Evolutionary conservation across 30 jellyfish, hydroid and myxozoan genomes (phyloP), one percentile per base, ranked within the genome.

Genomic region (Aurelia aurita): DNA sequence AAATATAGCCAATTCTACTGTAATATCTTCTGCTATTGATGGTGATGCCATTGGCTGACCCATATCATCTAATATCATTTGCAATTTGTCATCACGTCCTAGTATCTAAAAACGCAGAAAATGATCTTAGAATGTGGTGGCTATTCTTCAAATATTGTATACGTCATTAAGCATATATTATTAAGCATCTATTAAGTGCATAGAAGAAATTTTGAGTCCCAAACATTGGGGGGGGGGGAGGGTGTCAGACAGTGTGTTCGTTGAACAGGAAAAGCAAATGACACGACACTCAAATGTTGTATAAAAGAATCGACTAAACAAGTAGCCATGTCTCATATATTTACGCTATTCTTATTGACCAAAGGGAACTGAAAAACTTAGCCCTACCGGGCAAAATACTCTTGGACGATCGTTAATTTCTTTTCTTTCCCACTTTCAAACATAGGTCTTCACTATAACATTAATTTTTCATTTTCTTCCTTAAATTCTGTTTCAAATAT

Each of bases 1-100:
- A 45, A 94, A 71, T 7, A 94, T 89, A 3, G 85, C 60, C 47
- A 94, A 69, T 39, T 94, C 97, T 3, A 89, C 97, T 29, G 69
- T 28, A 46, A 83, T 61, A 65, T 94, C 88, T n/a, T 94, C 96
- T 15, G 39, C 77, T 34, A 88, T 77, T 11, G 62, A 35, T 3
- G 79, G 79, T 3, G 90, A 47, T 11, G 95, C 67, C 61, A 79
- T 73, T 5, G 97, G 97, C 2, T 53, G 74, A 20, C 97, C 97
- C 15, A 94, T 87, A 63, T 94, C 99, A 4, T 67, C 79, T 8
- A 94, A 57, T 16, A 94, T 73, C 16, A 70, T 87, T 20, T 77
- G 81, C 12, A 94, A 73, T 55, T 89, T 94, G 29, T 94, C 99
- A 63, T 94, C 88, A 19, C 85, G 97, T 18, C 85, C 97, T 14